phyloP scores from a whole-genome alignment of 1,140 invertebrate species.

The Centruroides sculpturatus region DNA sequence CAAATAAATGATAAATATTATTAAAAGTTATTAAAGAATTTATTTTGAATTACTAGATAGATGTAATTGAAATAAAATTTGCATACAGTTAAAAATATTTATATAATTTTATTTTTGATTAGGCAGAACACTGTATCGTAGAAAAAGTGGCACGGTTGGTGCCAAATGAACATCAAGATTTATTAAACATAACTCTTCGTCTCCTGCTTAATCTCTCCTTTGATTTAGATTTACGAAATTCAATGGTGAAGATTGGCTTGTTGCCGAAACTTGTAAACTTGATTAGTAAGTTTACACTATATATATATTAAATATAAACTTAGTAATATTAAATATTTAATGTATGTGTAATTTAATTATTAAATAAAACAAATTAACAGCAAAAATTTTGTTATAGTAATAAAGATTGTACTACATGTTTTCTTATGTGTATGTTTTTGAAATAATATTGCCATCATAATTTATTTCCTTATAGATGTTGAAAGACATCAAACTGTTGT shows the following conservation, averaged over 20 bases:
- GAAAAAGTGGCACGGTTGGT: conserved; percentile 38
- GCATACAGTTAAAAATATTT: too few relatives aligned
- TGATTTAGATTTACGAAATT: conserved; percentile 65
- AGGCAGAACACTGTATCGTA: conserved; percentile 34
- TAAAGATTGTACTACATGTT: not conserved
- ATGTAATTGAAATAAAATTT: too few relatives aligned
- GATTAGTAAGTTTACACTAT: conserved; percentile 46
- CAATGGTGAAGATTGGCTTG: conserved; percentile 79
- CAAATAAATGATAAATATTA: too few relatives aligned
- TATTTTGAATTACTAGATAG: too few relatives aligned
- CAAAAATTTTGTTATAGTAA: too few relatives aligned
- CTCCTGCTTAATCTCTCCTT: conserved; percentile 91
- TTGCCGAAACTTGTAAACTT: conserved; percentile 78
- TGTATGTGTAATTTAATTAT: too few relatives aligned
- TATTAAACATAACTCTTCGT: conserved; percentile 64
- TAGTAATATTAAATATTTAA: too few relatives aligned
- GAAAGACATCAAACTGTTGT: conserved; percentile 68
- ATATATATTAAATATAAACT: too few relatives aligned
- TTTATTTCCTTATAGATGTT: conserved; percentile 44
- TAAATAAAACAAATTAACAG: too few relatives aligned
- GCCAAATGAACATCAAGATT: conserved; percentile 41
- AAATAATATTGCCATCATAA: not conserved
- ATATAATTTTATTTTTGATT: too few relatives aligned
- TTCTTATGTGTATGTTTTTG: not conserved
- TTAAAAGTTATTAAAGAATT: too few relatives aligned